Evolutionary conservation across 2,113 vertebrate genomes (phyloP).

Genomic region (Dissostichus mawsoni): DNA sequence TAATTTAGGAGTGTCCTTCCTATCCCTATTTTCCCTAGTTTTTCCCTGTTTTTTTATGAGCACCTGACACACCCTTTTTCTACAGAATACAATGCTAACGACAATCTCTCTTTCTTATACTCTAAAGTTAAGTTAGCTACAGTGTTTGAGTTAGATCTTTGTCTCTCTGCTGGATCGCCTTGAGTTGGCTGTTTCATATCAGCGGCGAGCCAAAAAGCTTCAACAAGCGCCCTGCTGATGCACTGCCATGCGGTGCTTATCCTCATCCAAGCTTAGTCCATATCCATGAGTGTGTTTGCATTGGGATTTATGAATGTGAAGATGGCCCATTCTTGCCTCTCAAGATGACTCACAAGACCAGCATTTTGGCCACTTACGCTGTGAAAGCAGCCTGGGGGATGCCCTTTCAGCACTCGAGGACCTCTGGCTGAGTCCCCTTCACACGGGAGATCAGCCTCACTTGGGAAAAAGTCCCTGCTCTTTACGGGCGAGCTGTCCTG

Average conservation of each 20-base stretch:
- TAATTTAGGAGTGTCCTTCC: background rate
- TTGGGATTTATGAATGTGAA: constrained; percentile 84
- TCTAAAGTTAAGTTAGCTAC: constrained; percentile 6
- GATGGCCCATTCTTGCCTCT: constrained; percentile 88
- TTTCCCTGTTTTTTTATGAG: background rate
- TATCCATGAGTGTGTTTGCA: constrained; percentile 76
- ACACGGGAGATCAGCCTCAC: constrained; percentile 82
- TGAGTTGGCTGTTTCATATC: background rate
- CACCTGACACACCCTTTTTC: too few species aligned
- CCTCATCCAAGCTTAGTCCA: constrained; percentile 62
- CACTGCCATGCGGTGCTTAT: constrained; percentile 40
- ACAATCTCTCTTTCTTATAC: too few species aligned
- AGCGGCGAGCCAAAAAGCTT: background rate
- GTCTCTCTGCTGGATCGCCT: background rate
- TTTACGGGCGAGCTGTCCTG: constrained; percentile 83
- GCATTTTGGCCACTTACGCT: constrained; percentile 87
- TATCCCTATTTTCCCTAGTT: background rate
- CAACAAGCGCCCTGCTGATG: constrained; percentile 36
- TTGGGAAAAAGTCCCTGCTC: constrained; percentile 68
- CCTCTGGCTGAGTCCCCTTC: constrained; percentile 83
- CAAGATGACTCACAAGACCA: constrained; percentile 91
- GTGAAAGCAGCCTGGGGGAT: constrained; percentile 87
- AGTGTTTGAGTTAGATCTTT: background rate
- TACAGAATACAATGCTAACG: too few species aligned
- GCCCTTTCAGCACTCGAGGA: constrained; percentile 86